Base-by-base conservation (phyloP, 1,140 invertebrate genomes). In the Scaptomyza hsui region DNA sequence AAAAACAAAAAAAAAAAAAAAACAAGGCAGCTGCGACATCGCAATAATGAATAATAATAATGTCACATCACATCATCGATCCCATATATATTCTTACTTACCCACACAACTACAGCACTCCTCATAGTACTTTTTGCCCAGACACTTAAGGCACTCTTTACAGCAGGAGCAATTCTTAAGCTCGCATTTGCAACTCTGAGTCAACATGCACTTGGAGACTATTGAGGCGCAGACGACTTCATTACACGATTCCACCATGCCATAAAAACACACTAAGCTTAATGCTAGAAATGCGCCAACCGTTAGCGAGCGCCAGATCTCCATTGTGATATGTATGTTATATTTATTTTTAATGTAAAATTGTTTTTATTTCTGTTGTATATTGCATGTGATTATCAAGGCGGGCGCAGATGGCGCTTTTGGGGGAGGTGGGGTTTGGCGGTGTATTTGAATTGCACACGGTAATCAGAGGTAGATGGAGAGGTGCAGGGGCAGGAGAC, bases 201-300 rank as follows among this genome's bases (percentile, higher is more conserved):
- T 98, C 32, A 99, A 93, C 94, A 98, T 96, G 90, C 98, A 99
- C 92, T 98, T 98, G 89, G 97, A 98, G 3, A 99, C 98, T 19
- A 98, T 95, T 83, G 97, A 97, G 45, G 90, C 90, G 55, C 90
- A 91, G 32, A 91, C 90, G 45, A 90, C 61, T 80, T 91, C 90
- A 49, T 91, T 91, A 71, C 90, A 91, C 48, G 89, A 90, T 44
- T 91, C 85, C 78, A 90, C 89, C 19, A 79, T 47, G 57, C 72
- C 78, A 62, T 78, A 89, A 57, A 89, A 89, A 48, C 68, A 82
- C 18, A 78, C 70, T 42, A 78, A 56, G 47, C 81, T 78, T 47
- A 89, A 61, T 47, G 81, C 60, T 49, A 86, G 67, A 63, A 88
- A 72, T 57, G 82, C 75, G 72, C 82, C 53, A 65, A 88, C 59